Evolutionary conservation across 2,888 invertebrate species (phyloP), one percentile per base, ranked within the genome.

Genomic region (Aphidius colemani): DNA sequence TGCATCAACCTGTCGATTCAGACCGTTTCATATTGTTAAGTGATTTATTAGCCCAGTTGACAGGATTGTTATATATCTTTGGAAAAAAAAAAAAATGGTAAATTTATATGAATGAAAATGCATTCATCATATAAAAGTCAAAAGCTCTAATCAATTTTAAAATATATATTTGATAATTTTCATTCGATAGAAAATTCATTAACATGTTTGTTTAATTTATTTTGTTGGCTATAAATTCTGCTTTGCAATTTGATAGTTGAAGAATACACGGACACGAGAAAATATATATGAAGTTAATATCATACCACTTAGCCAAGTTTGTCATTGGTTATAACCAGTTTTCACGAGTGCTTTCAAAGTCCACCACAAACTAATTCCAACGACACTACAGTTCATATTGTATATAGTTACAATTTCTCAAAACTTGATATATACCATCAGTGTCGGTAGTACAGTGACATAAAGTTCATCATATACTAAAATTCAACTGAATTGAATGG

Each of bases 251-350:
- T 7, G 53, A n/a, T 11, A n/a, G n/a, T 9, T 2, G 51, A 18
- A 41, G 8, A 43, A 41, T 11, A 41, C 40, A 11, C 1, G 7
- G 11, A 53, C 40, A 53, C 41, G 10, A n/a, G 13, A 53, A 41
- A 41, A 43, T 10, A 8, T 41, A 43, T 53, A 30, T 30, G 5
- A 30, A 30, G 11, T 40, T 39, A 43, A 53, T 53, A 53, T 41
- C 40, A 48, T 48, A 48, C 45, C 64, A 67, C 68, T 67, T 69
- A 67, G 53, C 65, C 66, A 63, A 70, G 66, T 70, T 69, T 67
- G 59, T 63, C 66, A 61, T 61, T 61, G 63, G 57, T 53, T 64
- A 57, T 53, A 61, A 59, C 46, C 53, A 63, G 63, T 58, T 63
- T 43, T 45, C 11, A 11, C 46, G 45, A 11, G 46, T 30, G 11